These are phyloP conservation scores for Anabas testudineus DNA, from an alignment of 2,797 vertebrate species.

Conservation along the genomic window DNA sequence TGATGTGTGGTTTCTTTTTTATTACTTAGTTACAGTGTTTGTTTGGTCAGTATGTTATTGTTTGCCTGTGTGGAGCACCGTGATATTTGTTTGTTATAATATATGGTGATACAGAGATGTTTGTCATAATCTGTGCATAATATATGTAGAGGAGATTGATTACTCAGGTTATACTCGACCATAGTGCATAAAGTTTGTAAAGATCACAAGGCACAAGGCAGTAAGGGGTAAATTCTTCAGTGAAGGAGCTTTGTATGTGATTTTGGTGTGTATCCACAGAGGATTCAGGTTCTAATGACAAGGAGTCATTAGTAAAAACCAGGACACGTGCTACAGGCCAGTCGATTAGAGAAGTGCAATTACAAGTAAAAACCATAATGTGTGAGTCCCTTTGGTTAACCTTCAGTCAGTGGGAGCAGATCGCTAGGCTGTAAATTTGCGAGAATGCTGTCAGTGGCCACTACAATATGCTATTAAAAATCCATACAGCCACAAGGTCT, in stretches of 20 bases:
- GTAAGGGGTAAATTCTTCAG: too few species aligned
- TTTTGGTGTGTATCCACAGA: conserved; percentile 31
- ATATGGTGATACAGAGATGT: neutral
- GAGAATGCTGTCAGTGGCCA: conserved; percentile 32
- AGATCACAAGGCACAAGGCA: too few species aligned
- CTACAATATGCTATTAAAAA: conserved; percentile 63
- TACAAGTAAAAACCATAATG: conserved; percentile 30
- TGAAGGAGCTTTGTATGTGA: conserved; percentile 22
- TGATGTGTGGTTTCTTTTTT: conserved; percentile 19
- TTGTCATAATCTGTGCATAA: neutral
- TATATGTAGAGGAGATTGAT: neutral
- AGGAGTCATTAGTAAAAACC: conserved; percentile 15
- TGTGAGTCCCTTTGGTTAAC: conserved; percentile 56
- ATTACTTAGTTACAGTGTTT: neutral
- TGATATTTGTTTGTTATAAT: neutral
- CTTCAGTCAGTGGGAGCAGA: conserved; percentile 14
- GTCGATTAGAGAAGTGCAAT: conserved; percentile 21
- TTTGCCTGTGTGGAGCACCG: neutral
- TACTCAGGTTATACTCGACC: conserved; percentile 11
- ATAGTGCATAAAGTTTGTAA: neutral
- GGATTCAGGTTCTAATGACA: conserved; percentile 17
- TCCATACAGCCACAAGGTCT: conserved; percentile 50
- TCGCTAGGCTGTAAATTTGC: conserved; percentile 44
- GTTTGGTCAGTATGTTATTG: neutral
- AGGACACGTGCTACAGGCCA: conserved; percentile 15